Evolutionary conservation across 2,888 invertebrate genomes (phyloP).

Genomic region (Pterostichus niger): DNA sequence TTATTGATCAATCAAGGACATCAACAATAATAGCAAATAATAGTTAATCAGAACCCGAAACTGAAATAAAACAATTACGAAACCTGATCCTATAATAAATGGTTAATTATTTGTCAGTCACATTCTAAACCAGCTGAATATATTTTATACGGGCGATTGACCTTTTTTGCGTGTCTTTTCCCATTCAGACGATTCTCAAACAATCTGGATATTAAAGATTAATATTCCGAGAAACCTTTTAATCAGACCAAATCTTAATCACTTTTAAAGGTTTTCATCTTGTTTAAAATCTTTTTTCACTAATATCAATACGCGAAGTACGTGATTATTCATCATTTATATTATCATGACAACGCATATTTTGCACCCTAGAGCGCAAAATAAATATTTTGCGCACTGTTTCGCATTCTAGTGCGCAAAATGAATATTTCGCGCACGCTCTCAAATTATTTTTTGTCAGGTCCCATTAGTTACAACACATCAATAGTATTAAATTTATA

Average conservation of each 20-base stretch:
- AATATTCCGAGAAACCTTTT: slow-evolving; percentile 6
- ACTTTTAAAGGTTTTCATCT: no score
- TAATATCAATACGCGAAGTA: no score
- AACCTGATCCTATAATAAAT: slow-evolving; percentile 29
- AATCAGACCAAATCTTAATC: not conserved
- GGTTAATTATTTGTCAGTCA: not conserved
- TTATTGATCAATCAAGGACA: slow-evolving; percentile 40
- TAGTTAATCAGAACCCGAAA: slow-evolving; percentile 9
- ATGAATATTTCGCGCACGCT: no score
- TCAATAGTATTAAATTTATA: no score
- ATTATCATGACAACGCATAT: no score
- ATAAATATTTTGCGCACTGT: no score
- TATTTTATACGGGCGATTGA: slow-evolving; percentile 18
- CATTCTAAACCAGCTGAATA: slow-evolving; percentile 27
- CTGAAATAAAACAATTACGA: slow-evolving; percentile 28
- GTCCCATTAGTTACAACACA: no score
- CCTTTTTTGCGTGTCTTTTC: slow-evolving; percentile 40
- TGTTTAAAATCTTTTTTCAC: no score
- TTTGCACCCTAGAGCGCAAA: no score
- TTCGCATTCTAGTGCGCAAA: no score
- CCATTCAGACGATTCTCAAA: slow-evolving; percentile 18
- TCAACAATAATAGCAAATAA: slow-evolving; percentile 9
- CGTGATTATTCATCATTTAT: no score
- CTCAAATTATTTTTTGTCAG: no score
- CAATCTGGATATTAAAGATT: slow-evolving; percentile 19